Evolutionary conservation across 2,113 vertebrate species (phyloP).

Genomic region (Hypanus sabinus): DNA sequence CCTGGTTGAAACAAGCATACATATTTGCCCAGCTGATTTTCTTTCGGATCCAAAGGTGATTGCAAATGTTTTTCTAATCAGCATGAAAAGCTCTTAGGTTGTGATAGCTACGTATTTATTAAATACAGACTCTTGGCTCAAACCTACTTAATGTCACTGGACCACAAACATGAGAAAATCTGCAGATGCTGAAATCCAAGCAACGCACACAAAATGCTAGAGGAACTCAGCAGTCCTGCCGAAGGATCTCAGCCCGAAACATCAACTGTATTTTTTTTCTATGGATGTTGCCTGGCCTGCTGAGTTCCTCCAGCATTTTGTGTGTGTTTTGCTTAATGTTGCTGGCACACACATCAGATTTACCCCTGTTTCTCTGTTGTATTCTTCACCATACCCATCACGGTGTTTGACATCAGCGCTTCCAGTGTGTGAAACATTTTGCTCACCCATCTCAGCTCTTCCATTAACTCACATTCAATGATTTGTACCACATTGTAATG

Average conservation of each 20-base stretch:
- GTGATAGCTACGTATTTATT: background rate
- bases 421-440: background rate
- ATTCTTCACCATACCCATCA: background rate
- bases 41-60: background rate
- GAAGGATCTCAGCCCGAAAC: too few relatives aligned
- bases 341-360: background rate
- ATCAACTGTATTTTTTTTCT: too few relatives aligned
- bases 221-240: too few relatives aligned
- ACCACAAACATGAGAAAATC: too few relatives aligned
- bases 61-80: background rate
- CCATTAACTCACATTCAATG: background rate
- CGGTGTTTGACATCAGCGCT: background rate
- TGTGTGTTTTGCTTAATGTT: background rate
- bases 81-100: background rate
- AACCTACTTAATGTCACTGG: background rate
- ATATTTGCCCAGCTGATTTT: background rate
- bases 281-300: too few relatives aligned
- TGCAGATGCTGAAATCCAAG: too few relatives aligned
- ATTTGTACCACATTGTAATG: background rate
- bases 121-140: background rate
- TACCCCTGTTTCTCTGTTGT: background rate
- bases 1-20: background rate
- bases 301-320: too few relatives aligned
- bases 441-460: background rate
- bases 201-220: too few relatives aligned